Evolutionary conservation across 1,140 invertebrate genomes (phyloP).

Genomic region (Himalopsyche phryganea): DNA sequence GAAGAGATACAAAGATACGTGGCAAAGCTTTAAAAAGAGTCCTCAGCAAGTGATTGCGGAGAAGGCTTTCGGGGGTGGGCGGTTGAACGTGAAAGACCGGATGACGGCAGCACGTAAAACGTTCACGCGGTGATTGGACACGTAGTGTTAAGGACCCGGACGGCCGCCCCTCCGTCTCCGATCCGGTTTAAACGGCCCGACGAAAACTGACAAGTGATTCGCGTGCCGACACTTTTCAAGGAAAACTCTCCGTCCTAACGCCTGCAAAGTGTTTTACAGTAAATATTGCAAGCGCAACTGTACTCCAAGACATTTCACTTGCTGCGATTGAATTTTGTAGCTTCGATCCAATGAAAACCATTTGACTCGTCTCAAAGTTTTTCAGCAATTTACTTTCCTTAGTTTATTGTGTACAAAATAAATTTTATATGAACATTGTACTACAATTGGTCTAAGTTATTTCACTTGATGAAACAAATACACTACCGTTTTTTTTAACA

Average conservation of each 20-base stretch:
- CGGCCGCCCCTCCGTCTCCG: constrained; percentile 9
- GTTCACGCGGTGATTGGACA: constrained; percentile 23
- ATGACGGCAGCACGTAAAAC: constrained; percentile 20
- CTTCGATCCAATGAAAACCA: background rate
- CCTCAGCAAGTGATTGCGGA: constrained; percentile 8
- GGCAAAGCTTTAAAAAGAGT: no score
- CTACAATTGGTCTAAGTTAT: no score
- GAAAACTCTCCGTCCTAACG: background rate
- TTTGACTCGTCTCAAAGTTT: no score
- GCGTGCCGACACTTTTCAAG: constrained; percentile 3
- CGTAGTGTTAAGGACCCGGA: constrained; percentile 22
- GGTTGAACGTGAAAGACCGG: background rate
- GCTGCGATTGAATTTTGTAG: constrained; percentile 6
- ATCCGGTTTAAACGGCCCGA: constrained; percentile 20
- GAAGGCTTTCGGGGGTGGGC: constrained; percentile 2
- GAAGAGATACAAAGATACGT: no score
- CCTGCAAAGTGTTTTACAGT: constrained; percentile 6
- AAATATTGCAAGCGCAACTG: constrained; percentile 8
- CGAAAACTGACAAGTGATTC: constrained; percentile 30
- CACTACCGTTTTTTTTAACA: no score
- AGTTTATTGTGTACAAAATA: no score
- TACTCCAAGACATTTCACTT: constrained; percentile 5
- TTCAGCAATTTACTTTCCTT: no score
- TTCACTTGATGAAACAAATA: no score
- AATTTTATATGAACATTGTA: no score